Evolutionary conservation across 2,888 invertebrate species (phyloP), one percentile per base, ranked within the genome.

Genomic region (Tenodera sinensis): DNA sequence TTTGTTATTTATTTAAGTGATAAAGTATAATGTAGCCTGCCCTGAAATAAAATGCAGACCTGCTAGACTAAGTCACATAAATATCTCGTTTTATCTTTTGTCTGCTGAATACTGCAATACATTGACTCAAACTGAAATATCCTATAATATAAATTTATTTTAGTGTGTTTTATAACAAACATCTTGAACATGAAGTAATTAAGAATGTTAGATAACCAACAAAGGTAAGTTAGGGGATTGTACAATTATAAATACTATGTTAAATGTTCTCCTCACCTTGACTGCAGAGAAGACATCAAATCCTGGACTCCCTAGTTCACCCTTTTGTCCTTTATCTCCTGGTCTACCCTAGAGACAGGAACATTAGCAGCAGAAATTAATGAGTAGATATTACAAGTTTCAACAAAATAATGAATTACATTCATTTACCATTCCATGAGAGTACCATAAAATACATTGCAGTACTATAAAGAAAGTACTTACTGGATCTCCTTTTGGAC

Each of bases 251-350:
- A 15, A n/a, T 34, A 27, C 30, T 85, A 71, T 25, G 25, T 71
- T 71, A 71, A 71, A 71, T 71, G 14, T 20, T 71, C 54, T 27
- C 90, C 91, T 95, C 95, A 98, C 98, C 97, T 98, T 98, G 91
- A 98, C 97, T 91, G 98, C 97, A 91, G 97, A 97, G 93, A 98
- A 97, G 88, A 98, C 97, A 93, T 98, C 98, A 93, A 98, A 98
- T 89, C 98, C 98, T 88, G 98, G 97, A 93, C 96, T 97, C 91
- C 97, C 98, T 90, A 96, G 95, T 92, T 98, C 97, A 89, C 98
- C 98, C 93, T 97, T 98, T 92, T 97, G 97, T 85, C 98, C 98
- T 93, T 97, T 98, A 92, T 97, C 98, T 25, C 98, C 98, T 47
- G 96, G 95, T 93, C 96, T 95, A 88, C 98, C 98, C 96, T 98